Evolutionary conservation across 2,888 invertebrate genomes (phyloP), one percentile per base, ranked within the genome.

Genomic region (Slavum lentiscoides): DNA sequence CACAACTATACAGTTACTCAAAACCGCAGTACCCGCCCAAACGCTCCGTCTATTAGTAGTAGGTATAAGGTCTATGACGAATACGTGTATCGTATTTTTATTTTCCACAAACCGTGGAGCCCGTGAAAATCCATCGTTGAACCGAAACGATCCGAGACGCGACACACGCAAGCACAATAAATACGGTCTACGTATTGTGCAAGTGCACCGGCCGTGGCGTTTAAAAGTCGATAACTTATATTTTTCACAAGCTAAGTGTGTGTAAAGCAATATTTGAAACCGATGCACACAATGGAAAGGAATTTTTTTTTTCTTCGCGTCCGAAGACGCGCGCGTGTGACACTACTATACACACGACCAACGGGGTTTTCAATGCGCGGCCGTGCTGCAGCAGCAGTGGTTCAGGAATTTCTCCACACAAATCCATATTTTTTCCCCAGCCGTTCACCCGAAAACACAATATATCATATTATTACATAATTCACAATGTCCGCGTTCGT

Each of bases 141-240:
- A 39, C 8, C 19, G 30, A 37, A 64, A 17, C 19, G 64, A 17
- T 37, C 30, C 2, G 2, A 19, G 55, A 69, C 68, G 19, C 30
- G 30, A 30, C 30, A 4, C 30, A 30, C 30, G 0, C 0, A 39
- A n/a, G n/a, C 13, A 43, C 55, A n/a, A 13, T 8, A 37, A n/a
- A n/a, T n/a, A n/a, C n/a, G 58, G 39, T 15, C 4, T 30, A 2
- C 2, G 30, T 30, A 70, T 70, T 70, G 58, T 70, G 3, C 8
- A n/a, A n/a, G 55, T 37, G 58, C 13, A n/a, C 13, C 58, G 39
- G 49, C 9, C n/a, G 21, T 39, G 8, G 17, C 39, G 59, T 72
- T 72, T 72, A 59, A 72, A 72, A 72, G 58, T 59, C 39, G 72
- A 59, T 43, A 59, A 72, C 21, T 59, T 59, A 59, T 55, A 55